Conservation (phyloP, 2,888 invertebrate genomes). For the Drosophila siamana region DNA sequence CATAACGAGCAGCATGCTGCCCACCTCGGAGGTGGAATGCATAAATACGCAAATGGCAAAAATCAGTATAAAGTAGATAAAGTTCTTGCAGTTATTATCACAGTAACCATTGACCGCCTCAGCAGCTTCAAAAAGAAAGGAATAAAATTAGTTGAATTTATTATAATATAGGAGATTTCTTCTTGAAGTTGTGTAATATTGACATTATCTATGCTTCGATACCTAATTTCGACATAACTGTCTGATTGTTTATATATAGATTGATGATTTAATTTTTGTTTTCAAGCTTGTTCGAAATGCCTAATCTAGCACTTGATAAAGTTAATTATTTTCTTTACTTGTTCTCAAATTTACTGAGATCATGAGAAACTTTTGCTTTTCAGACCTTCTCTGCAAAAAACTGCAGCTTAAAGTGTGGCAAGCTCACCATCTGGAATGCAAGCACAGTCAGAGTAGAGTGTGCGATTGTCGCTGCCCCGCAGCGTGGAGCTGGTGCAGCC, state of each 20-base stretch:
- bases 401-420: background rate
- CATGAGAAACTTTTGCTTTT: too few relatives aligned
- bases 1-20: slow-evolving; percentile 94
- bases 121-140: slow-evolving; percentile 44
- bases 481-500: slow-evolving; percentile 90
- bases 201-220: too few relatives aligned
- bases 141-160: background rate
- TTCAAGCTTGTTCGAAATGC: too few relatives aligned
- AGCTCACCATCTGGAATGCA: slow-evolving; percentile 85
- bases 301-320: too few relatives aligned
- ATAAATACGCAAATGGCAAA: slow-evolving; percentile 96
- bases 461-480: slow-evolving; percentile 87
- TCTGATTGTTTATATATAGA: too few relatives aligned
- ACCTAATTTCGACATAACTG: too few relatives aligned
- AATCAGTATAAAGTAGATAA: slow-evolving; percentile 92
- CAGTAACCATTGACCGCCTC: slow-evolving; percentile 92
- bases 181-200: too few relatives aligned
- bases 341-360: too few relatives aligned
- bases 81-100: slow-evolving; percentile 91
- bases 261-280: too few relatives aligned
- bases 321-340: too few relatives aligned
- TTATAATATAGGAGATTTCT: too few relatives aligned
- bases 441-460: slow-evolving; percentile 86
- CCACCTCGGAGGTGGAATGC: slow-evolving; percentile 96
- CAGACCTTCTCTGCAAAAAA: too few relatives aligned